Conservation (phyloP, 2,113 vertebrate species). For the Pterocles orientalis region DNA sequence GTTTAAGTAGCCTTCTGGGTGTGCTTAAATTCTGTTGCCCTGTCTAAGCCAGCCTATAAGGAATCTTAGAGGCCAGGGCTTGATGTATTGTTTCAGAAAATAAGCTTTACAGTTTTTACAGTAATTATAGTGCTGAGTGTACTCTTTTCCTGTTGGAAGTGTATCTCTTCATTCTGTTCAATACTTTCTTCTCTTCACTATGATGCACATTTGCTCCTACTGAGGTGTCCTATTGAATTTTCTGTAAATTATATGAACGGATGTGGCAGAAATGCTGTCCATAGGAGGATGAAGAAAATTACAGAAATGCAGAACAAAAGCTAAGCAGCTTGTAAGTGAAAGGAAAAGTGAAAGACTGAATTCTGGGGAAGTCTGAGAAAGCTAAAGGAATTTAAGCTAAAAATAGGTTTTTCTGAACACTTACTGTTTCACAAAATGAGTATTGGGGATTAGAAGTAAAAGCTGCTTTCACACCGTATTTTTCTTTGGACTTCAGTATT, state of each 20-base stretch:
- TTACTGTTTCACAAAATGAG: background rate
- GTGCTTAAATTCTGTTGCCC: background rate
- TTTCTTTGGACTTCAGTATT: background rate
- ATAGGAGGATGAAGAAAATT: background rate
- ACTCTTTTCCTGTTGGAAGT: background rate
- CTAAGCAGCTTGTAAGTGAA: background rate
- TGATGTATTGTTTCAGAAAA: background rate
- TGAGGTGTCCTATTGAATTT: background rate
- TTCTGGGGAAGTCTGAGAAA: background rate
- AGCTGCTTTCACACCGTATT: background rate
- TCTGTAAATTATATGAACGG: background rate
- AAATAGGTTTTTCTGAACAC: background rate
- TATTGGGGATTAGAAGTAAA: background rate
- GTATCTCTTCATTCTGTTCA: background rate
- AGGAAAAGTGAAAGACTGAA: background rate
- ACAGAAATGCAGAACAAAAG: background rate
- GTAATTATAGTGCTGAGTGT: background rate
- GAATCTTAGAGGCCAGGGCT: background rate
- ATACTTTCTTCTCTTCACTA: background rate
- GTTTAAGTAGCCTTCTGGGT: background rate
- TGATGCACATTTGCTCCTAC: background rate
- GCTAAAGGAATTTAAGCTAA: background rate
- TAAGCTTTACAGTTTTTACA: background rate
- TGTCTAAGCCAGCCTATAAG: background rate
- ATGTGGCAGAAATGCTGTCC: background rate